These are phyloP conservation scores for Holacanthella duospinosa DNA, from an alignment of 2,888 invertebrate genomes.

Conservation along the genomic window DNA sequence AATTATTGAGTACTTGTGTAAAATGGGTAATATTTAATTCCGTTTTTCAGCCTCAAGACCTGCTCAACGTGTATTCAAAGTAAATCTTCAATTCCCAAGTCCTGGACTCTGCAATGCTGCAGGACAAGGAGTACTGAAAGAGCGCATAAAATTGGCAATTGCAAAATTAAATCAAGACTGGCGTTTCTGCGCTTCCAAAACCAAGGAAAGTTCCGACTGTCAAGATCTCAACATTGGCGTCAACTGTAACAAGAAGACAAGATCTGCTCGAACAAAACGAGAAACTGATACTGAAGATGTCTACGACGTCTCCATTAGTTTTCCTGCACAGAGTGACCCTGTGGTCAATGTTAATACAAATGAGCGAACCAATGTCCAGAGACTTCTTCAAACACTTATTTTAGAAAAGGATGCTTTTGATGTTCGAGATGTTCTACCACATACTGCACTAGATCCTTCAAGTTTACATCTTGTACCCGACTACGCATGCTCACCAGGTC, in stretches of 20 bases:
- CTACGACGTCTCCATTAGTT: constrained; percentile 68
- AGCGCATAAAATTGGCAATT: constrained; percentile 78
- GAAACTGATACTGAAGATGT: constrained; percentile 52
- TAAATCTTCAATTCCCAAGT: constrained; percentile 88
- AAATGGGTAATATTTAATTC: constrained; percentile 8
- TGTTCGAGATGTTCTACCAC: constrained; percentile 82
- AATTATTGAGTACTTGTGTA: neutral
- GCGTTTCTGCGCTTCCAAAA: constrained; percentile 88
- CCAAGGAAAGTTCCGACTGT: constrained; percentile 67
- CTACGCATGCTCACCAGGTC: constrained; percentile 83
- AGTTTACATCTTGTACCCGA: constrained; percentile 76
- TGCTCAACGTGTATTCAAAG: constrained; percentile 88
- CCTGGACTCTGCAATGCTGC: constrained; percentile 94
- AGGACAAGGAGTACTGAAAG: constrained; percentile 79
- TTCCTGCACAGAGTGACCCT: constrained; percentile 81
- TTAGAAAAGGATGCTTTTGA: constrained; percentile 89
- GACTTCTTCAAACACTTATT: constrained; percentile 75
- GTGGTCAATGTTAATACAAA: constrained; percentile 76
- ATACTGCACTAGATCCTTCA: constrained; percentile 86
- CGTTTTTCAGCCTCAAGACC: constrained; percentile 60
- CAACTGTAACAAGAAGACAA: constrained; percentile 64
- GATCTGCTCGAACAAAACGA: constrained; percentile 44
- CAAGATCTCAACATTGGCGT: constrained; percentile 82
- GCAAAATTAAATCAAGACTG: constrained; percentile 86
- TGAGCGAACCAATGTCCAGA: constrained; percentile 71